Base-by-base conservation (phyloP, 2,797 vertebrate species). In the Eremophila alpestris region DNA sequence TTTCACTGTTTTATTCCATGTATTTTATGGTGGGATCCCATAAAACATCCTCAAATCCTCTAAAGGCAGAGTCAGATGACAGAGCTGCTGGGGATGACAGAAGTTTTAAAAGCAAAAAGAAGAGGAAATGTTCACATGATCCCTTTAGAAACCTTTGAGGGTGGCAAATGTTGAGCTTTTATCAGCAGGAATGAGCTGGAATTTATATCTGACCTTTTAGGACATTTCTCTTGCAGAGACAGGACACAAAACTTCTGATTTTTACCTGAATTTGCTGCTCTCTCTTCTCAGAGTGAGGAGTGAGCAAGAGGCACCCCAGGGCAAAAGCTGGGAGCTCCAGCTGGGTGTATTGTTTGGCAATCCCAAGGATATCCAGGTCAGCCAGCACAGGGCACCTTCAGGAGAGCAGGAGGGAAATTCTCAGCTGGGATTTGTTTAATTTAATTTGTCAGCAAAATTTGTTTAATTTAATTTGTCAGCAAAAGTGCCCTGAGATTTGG, bases 271-370 rank as follows among this genome's bases (percentile, higher is more conserved):
- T 98, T 96, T 99, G 99, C 71, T 99, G 98, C 38, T 97, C 94
- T 86, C 98, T 98, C 92, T 98, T 99, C 84, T 97, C 97, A 27
- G 97, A 91, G 95, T 98, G 98, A 48, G 99, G 99, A 96, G 99
- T 98, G 82, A 99, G 98, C 71, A 99, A 93, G 5, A 99, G 98
- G 20, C 99, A 98, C 30, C 99, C 99, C 77, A 99, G 89, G 23
- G 99, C 98, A 63, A 99, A 99, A 8, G 98, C 98, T 2, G 98
- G 98, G 45, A 99, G 98, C 81, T 98, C 98, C 81, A 99, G 93
- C 97, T 99, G 99, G n/a, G 98, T 97, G 16, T 99, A 99, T 58
- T 99, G 98, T 92, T 98, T 99, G 40, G 99, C 99, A 63, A 99
- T 98, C 75, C 98, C 98, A 4, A 98, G 96, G 90, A 99, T 87